A percentile compares a stretch with the other conserved stretches of the same genome.
Conservation (phyloP, 2,797 vertebrate genomes). For the Sebastes wilsoni region DNA sequence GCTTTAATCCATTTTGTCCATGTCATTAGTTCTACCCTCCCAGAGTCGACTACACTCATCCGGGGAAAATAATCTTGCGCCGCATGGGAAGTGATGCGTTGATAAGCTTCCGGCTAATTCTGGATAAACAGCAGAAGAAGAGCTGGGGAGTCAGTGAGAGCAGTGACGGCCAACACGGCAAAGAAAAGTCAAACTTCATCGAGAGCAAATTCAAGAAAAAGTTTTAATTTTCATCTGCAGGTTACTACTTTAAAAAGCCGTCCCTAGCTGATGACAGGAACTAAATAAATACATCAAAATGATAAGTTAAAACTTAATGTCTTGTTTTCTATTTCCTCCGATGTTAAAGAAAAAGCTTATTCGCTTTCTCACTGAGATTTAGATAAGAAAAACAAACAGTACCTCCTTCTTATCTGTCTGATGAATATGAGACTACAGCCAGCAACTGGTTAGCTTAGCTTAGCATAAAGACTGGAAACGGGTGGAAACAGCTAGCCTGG, state of each 20-base stretch:
- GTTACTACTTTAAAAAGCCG: accelerated
- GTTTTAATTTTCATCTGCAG: accelerated
- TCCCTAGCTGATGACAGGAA: not conserved
- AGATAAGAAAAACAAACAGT: not conserved
- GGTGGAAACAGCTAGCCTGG: not conserved
- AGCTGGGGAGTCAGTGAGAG: not conserved
- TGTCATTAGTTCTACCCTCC: not conserved
- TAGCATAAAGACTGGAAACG: not conserved
- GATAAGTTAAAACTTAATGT: not conserved
- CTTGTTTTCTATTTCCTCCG: not conserved
- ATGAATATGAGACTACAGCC: not conserved
- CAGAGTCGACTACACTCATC: not conserved
- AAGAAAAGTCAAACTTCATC: not conserved
- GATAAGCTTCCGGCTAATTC: conserved; percentile 10
- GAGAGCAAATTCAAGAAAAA: not conserved
- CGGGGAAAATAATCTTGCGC: not conserved
- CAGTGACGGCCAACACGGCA: not conserved
- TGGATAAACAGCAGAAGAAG: conserved; percentile 6
- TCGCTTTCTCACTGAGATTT: not conserved
- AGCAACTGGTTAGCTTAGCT: not conserved
- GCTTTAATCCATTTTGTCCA: accelerated
- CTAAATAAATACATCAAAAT: not conserved
- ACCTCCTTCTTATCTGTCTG: accelerated
- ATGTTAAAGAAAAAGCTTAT: not conserved
- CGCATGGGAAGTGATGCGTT: conserved; percentile 9